Conservation (phyloP, 2,113 vertebrate genomes). For the Sinosuthora webbiana region DNA sequence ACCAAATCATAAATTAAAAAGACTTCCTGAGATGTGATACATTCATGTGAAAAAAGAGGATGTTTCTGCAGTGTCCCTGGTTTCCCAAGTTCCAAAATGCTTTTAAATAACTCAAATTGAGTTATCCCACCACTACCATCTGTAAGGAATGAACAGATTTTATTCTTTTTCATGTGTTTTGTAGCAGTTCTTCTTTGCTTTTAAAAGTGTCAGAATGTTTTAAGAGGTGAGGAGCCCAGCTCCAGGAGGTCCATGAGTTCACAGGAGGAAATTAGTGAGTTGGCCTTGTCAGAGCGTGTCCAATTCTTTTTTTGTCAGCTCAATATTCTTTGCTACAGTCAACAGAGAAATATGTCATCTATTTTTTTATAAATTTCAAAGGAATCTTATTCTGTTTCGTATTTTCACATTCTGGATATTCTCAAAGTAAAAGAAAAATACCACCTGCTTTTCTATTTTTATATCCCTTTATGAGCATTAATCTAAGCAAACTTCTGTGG, state of each 20-base stretch:
- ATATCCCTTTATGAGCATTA: background rate
- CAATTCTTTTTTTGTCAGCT: background rate
- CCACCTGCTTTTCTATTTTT: background rate
- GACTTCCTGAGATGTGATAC: background rate
- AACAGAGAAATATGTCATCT: background rate
- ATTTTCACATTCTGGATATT: background rate
- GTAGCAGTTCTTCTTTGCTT: background rate
- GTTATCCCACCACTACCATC: background rate
- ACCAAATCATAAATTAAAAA: background rate
- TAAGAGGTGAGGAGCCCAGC: background rate
- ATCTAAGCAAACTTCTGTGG: background rate
- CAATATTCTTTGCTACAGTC: background rate
- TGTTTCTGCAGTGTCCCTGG: background rate
- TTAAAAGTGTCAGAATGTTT: background rate
- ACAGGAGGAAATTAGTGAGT: background rate
- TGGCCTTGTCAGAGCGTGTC: background rate
- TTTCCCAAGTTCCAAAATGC: background rate
- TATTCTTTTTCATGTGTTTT: background rate
- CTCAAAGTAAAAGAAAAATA: background rate
- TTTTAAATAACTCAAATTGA: background rate
- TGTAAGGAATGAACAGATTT: background rate
- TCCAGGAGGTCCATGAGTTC: background rate
- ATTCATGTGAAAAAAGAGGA: background rate
- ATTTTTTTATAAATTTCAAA: background rate
- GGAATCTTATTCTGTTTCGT: background rate